Conservation (phyloP, 2,113 vertebrate genomes). For the Phalacrocorax pelagicus region DNA sequence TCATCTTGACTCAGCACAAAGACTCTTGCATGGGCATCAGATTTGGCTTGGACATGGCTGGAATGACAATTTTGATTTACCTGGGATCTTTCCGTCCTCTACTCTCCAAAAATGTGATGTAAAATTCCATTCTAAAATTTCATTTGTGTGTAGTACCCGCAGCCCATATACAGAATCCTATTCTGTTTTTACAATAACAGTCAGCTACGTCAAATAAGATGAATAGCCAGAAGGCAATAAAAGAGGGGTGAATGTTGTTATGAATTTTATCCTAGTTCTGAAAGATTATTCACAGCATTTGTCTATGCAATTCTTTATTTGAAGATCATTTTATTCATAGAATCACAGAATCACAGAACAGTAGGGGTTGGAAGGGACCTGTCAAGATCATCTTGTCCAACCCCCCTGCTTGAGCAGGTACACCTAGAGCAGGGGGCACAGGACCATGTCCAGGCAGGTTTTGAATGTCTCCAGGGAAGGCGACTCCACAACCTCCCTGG, state of each 20-base stretch:
- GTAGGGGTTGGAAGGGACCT: too few relatives aligned
- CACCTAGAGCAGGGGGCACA: too few relatives aligned
- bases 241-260: not conserved
- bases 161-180: not conserved
- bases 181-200: not conserved
- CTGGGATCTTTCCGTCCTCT: not conserved
- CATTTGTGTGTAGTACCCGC: not conserved
- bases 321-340: not conserved
- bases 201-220: not conserved
- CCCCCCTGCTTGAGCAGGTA: too few relatives aligned
- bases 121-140: not conserved
- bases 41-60: not conserved
- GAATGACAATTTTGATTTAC: not conserved
- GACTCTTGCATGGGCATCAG: rapidly evolving
- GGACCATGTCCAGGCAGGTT: too few relatives aligned
- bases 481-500: too few relatives aligned
- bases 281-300: not conserved
- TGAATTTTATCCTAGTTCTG: not conserved
- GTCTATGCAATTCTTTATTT: not conserved
- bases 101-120: not conserved
- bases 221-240: not conserved
- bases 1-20: not conserved
- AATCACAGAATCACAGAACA: too few relatives aligned
- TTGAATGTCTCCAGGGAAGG: too few relatives aligned
- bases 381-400: too few relatives aligned